phyloP scores from a whole-genome alignment of 2,797 vertebrate genomes.

The Chaetophractus vellerosus region DNA sequence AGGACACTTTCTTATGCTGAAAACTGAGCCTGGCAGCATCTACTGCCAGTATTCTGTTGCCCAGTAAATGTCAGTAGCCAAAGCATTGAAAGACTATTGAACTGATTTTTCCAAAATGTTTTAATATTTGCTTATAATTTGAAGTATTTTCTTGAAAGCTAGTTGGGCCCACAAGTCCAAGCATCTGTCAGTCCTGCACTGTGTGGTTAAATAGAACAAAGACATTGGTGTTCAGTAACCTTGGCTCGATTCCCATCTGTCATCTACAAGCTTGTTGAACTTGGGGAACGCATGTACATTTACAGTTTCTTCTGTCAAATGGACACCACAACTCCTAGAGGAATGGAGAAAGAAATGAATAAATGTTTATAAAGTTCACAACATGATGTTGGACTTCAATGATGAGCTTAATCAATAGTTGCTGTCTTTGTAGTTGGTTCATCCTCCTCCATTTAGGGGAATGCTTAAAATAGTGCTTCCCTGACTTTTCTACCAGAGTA shows the following conservation, averaged over 20 bases:
- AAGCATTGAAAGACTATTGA: background rate
- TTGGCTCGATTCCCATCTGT: background rate
- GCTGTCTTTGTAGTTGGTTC: background rate
- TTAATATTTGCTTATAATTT: constrained; percentile 32
- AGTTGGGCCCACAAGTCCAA: background rate
- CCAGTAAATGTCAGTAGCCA: constrained; percentile 16
- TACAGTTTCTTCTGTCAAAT: background rate
- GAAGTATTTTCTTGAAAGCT: constrained; percentile 23
- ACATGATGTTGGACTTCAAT: background rate
- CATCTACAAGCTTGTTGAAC: background rate
- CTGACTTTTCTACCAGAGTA: background rate
- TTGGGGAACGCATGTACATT: background rate
- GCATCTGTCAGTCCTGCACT: background rate
- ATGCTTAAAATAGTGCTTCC: background rate
- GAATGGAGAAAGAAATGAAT: background rate
- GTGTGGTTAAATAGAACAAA: background rate
- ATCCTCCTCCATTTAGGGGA: background rate
- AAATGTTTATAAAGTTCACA: background rate
- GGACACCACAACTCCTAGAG: background rate
- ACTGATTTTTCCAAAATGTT: background rate
- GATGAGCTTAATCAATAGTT: background rate
- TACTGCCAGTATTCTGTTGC: background rate
- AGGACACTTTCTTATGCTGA: background rate
- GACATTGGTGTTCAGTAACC: background rate
- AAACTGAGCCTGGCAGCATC: background rate